Conservation (phyloP, 2,888 invertebrate genomes). For the Hipparchia semele region DNA sequence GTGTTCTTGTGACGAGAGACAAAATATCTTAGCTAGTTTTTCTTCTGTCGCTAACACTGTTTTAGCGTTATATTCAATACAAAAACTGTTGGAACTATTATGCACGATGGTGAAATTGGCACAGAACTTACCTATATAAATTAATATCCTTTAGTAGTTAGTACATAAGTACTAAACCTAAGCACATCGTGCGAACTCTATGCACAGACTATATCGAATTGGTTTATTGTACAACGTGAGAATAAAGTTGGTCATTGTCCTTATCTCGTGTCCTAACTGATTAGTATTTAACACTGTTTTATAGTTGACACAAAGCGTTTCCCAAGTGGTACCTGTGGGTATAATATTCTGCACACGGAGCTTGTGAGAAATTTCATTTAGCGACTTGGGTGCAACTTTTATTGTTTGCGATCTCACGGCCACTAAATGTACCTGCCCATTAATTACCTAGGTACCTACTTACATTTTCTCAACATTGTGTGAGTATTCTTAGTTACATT, state of each 20-base stretch:
- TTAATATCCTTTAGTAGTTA: too few relatives aligned
- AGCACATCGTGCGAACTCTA: slow-evolving; percentile 59
- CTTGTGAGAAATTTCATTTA: slow-evolving; percentile 70
- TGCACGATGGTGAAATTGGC: too few relatives aligned
- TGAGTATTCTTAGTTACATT: slow-evolving; percentile 22
- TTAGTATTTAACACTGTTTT: slow-evolving; percentile 71
- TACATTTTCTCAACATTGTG: slow-evolving; percentile 70
- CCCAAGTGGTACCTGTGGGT: slow-evolving; percentile 57
- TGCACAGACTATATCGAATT: slow-evolving; percentile 43
- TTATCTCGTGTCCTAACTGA: slow-evolving; percentile 69
- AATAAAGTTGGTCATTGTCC: slow-evolving; percentile 68
- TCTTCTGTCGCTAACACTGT: too few relatives aligned
- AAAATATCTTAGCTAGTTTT: too few relatives aligned
- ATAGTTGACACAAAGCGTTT: slow-evolving; percentile 70
- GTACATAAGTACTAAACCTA: background rate
- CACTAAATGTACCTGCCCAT: slow-evolving; percentile 45
- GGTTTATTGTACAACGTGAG: slow-evolving; percentile 57
- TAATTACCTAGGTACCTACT: slow-evolving; percentile 53
- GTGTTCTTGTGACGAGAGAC: too few relatives aligned
- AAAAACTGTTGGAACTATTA: background rate
- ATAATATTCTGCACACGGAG: slow-evolving; percentile 36
- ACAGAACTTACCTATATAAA: too few relatives aligned
- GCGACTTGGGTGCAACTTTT: slow-evolving; percentile 56
- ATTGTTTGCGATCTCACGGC: slow-evolving; percentile 70
- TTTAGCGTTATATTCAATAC: too few relatives aligned